Percentiles rank a stretch among this genome's conserved stretches.
These are phyloP conservation scores for Lindbergichthys nudifrons DNA, from an alignment of 2,797 vertebrate genomes.

Conservation along the genomic window DNA sequence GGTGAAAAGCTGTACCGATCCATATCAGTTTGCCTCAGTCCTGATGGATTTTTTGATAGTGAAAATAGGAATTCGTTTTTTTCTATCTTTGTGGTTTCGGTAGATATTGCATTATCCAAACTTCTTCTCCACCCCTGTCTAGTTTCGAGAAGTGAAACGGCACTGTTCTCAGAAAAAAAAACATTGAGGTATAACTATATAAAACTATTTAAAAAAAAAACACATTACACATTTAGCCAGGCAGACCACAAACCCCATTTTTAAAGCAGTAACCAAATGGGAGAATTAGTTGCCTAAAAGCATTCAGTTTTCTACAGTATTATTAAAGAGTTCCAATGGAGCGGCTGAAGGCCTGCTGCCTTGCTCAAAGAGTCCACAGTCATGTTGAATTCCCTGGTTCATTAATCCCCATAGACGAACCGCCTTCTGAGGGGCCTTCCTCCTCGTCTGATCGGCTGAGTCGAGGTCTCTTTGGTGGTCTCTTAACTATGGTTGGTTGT, in stretches of 20 bases:
- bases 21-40: not conserved
- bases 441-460: constrained; percentile 23
- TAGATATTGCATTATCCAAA: not conserved
- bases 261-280: not conserved
- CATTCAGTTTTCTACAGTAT: not conserved
- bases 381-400: constrained; percentile 16
- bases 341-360: not conserved
- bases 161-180: not conserved
- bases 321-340: not conserved
- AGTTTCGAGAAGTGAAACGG: constrained; percentile 2
- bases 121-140: not conserved
- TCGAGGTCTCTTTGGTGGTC: constrained; percentile 25
- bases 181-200: not conserved
- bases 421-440: constrained; percentile 2
- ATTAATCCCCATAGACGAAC: not conserved
- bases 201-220: no score
- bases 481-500: constrained; percentile 40
- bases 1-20: not conserved
- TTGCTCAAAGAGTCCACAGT: not conserved
- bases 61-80: no score
- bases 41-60: not conserved
- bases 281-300: not conserved
- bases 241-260: not conserved
- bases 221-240: not conserved
- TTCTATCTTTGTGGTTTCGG: not conserved